Percentiles rank a stretch among this genome's conserved stretches.
Conservation (phyloP, 2,797 vertebrate genomes). For the Phalloptychus januarius region DNA sequence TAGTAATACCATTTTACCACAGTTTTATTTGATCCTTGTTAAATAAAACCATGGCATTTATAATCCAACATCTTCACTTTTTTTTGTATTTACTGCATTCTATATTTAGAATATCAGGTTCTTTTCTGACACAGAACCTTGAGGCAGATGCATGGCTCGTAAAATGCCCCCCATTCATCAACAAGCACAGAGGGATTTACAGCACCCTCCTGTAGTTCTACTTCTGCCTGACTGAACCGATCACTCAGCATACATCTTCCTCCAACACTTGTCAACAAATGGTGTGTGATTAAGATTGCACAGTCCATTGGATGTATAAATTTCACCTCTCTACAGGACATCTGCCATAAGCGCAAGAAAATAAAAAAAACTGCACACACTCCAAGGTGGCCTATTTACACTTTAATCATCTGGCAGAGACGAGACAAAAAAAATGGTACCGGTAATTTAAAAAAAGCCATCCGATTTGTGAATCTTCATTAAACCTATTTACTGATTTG, state of each 20-base stretch:
- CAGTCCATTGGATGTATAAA: slow-evolving; percentile 1
- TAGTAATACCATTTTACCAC: not conserved
- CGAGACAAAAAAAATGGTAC: not conserved
- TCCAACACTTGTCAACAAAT: slow-evolving; percentile 24
- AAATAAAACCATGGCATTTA: not conserved
- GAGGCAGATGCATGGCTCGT: not conserved
- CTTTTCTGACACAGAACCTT: slow-evolving; percentile 1
- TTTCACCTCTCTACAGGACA: not conserved
- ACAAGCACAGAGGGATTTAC: not conserved
- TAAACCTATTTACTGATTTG: not conserved
- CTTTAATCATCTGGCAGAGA: not conserved
- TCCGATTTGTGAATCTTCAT: not conserved
- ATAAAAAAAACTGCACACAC: not conserved
- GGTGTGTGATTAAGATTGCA: slow-evolving; percentile 3
- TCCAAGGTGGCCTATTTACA: not conserved
- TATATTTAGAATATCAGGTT: slow-evolving; percentile 1
- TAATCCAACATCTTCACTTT: not conserved
- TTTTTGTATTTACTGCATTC: not conserved
- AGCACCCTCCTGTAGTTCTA: not conserved
- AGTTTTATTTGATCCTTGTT: not conserved
- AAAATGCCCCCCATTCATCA: slow-evolving; percentile 1
- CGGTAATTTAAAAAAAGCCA: not conserved
- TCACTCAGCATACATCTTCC: slow-evolving; percentile 15
- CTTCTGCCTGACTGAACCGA: slow-evolving; percentile 2
- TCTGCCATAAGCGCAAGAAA: not conserved